Base-by-base conservation (phyloP, 2,113 vertebrate genomes). In the Erythrocercus mccallii region DNA sequence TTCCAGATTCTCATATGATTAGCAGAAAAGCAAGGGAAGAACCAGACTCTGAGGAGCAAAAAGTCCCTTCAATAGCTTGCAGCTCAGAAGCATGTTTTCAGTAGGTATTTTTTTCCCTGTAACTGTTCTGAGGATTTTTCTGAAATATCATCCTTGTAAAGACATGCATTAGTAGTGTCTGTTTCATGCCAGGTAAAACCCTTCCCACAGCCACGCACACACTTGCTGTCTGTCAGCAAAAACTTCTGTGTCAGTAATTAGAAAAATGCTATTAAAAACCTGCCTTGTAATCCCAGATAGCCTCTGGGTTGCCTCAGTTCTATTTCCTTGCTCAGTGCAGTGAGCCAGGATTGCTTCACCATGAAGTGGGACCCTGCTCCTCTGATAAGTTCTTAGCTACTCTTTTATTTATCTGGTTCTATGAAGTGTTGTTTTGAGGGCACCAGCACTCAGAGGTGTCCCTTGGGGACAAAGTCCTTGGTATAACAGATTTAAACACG, bases 191-290 rank as follows among this genome's bases (percentile, higher is more conserved):
- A 96, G 92, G 73, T 77, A 80, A 92, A 96, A 64, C 71, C 91
- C 83, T 97, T 94, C 81, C 95, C 94, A 72, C 54, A 93, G 87
- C 95, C 91, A 57, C 6, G 88, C 93, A 94, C 85, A 92, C 94
- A 78, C 83, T 94, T 85, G 72, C 53, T 88, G 89, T 94, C 97
- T 96, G 95, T 96, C 96, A 97, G 96, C 95, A 96, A 81, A 97
- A 94, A 37, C 69, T 61, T 91, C 44, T 90, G 82, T 95, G 90
- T 89, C 83, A 73, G 82, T 97, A 96, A 97, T 96, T 97, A 96
- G 88, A 94, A 92, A 94, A 91, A 77, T 80, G 79, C 95, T 96
- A 88, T 97, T 97, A 97, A 97, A 93, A 90, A 79, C 77, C 88
- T 86, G 68, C 80, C 86, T 87, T 81, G 61, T 96, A 92, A 95